Evolutionary conservation across 1,140 invertebrate genomes (phyloP), one percentile per base, ranked within the genome.

Genomic region (Hyles vespertilio): DNA sequence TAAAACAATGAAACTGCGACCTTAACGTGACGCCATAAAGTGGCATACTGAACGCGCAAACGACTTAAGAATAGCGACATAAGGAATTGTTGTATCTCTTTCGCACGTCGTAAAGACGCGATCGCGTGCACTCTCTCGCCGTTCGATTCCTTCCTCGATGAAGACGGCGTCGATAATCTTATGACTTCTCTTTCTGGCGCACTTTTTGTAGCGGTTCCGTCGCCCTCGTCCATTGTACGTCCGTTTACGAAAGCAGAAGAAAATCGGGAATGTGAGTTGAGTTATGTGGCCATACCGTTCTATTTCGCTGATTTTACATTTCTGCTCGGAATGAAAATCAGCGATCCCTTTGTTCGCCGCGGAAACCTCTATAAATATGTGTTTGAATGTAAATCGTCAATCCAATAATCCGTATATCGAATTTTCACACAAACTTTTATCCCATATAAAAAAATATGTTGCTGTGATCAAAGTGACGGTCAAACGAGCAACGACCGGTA

Each of bases 71-170:
- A 87, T 81, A 83, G 82, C 75, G 77, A 84, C 82, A 77, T 87
- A 88, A 88, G 85, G 85, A 88, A 88, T 81, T 83, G 78, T 83
- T 85, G 83, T 85, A 85, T 88, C 85, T 88, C 85, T 85, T 83
- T 88, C 84, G 69, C 85, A 85, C 84, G 73, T 87, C 79, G 77
- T 85, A 87, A 88, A 87, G 79, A 84, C 70, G 67, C 32, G 56
- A 77, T 88, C 66, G 69, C 67, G 69, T 77, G 66, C 61, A 63
- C 81, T 85, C 83, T 63, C 73, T 86, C 77, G 64, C 64, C 52
- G 58, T 63, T 59, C 78, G 65, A 72, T 74, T 81, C 79, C 82
- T 83, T 85, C 75, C 81, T 72, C 63, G 65, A 59, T 67, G 75
- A 80, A 76, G 77, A 81, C 77, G 81, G 82, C 75, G 81, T 83